phyloP scores from a whole-genome alignment of 2,888 invertebrate species.

The Pristionchus entomophagus region DNA sequence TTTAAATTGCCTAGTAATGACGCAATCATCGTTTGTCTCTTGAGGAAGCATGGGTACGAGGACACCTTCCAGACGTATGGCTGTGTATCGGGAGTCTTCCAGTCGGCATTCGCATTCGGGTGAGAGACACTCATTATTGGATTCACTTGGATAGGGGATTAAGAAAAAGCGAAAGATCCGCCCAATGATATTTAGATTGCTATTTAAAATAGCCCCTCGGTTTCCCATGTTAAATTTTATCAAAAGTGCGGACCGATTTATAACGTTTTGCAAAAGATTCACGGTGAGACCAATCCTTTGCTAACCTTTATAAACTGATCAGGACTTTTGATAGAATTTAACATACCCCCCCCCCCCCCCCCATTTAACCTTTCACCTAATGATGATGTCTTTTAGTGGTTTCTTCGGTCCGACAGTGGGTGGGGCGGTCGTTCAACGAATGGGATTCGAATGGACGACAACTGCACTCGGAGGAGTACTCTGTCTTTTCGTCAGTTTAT shows the following conservation, averaged over 20 bases:
- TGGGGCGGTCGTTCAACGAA: constrained; percentile 68
- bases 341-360: too few relatives aligned
- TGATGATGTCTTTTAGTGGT: constrained; percentile 66
- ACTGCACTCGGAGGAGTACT: constrained; percentile 20
- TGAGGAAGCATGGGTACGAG: constrained; percentile 82
- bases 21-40: too few relatives aligned
- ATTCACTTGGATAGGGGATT: neutral
- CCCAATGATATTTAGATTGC: neutral
- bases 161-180: neutral
- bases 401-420: constrained; percentile 75
- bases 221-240: too few relatives aligned
- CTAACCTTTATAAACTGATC: too few relatives aligned
- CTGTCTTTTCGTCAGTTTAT: constrained; percentile 33
- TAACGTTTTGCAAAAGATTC: too few relatives aligned
- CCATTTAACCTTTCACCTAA: too few relatives aligned
- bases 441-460: constrained; percentile 76
- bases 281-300: too few relatives aligned
- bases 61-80: constrained; percentile 91
- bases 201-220: neutral
- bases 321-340: too few relatives aligned
- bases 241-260: too few relatives aligned
- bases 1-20: too few relatives aligned
- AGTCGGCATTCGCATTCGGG: constrained; percentile 90
- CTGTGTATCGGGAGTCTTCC: constrained; percentile 90
- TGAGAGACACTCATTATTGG: too few relatives aligned